These are phyloP conservation scores for Peromyscus nudipes DNA, from an alignment of 2,797 vertebrate species.

Conservation along the genomic window DNA sequence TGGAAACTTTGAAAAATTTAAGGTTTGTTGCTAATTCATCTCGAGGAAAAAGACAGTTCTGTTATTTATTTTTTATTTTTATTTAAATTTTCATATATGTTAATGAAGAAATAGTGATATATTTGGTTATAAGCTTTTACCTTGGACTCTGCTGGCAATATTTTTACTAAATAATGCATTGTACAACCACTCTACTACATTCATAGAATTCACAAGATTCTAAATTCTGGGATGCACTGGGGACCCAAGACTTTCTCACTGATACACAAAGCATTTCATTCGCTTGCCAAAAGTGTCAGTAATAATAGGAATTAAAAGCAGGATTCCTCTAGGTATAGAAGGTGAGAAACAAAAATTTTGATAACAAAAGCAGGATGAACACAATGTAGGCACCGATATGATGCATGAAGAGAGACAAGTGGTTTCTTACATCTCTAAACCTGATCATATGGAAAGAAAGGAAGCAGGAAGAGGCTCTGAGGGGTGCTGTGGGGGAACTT, in stretches of 20 bases:
- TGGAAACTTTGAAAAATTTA: background rate
- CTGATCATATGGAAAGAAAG: background rate
- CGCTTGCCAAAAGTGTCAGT: background rate
- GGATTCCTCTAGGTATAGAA: background rate
- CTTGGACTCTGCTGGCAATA: background rate
- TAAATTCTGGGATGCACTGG: background rate
- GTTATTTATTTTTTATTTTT: background rate
- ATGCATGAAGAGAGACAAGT: background rate
- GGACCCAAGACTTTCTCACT: background rate
- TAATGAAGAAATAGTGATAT: background rate
- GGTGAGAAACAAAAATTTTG: background rate
- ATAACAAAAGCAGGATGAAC: background rate
- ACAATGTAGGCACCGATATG: background rate
- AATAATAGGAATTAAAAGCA: background rate
- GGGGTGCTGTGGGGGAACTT: rapidly evolving
- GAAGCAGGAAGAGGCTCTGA: rapidly evolving
- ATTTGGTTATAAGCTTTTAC: background rate
- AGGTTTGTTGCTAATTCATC: background rate
- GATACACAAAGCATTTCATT: background rate
- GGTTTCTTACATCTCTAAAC: background rate
- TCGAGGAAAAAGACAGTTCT: background rate
- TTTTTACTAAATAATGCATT: background rate
- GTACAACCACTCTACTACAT: background rate
- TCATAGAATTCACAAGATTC: background rate
- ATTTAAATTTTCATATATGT: background rate